Conservation (phyloP, 2,888 invertebrate species). For the Phania funesta region DNA sequence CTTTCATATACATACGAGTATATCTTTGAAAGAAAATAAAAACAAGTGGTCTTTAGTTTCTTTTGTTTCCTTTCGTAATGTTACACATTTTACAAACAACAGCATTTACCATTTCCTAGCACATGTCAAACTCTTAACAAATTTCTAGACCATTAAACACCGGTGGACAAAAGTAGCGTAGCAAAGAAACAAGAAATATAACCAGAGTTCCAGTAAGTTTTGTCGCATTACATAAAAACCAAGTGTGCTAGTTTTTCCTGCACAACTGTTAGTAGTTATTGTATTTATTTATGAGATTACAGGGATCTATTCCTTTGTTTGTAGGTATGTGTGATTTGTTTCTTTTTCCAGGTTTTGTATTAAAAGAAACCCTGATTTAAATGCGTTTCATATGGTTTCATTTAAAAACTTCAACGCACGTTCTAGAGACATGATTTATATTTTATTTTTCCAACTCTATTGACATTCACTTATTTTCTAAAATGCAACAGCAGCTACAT, state of each 20-base stretch:
- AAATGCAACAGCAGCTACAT: not conserved
- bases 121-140: slow-evolving; percentile 46
- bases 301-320: not conserved
- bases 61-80: slow-evolving; percentile 33
- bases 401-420: not conserved
- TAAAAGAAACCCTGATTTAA: too few relatives aligned
- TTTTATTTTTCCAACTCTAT: not conserved
- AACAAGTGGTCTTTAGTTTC: slow-evolving; percentile 30
- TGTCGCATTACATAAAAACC: too few relatives aligned
- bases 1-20: not conserved
- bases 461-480: slow-evolving; percentile 9
- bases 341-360: slow-evolving; percentile 7
- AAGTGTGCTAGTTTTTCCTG: not conserved
- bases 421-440: slow-evolving; percentile 7
- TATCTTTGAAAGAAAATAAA: not conserved
- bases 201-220: too few relatives aligned
- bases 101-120: slow-evolving; percentile 38
- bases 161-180: not conserved
- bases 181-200: too few relatives aligned
- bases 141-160: not conserved
- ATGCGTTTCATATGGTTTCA: too few relatives aligned
- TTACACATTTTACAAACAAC: slow-evolving; percentile 45
- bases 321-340: not conserved
- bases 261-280: not conserved
- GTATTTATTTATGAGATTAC: not conserved